phyloP scores from a whole-genome alignment of 2,888 invertebrate genomes.

The Caradrina clavipalpis region DNA sequence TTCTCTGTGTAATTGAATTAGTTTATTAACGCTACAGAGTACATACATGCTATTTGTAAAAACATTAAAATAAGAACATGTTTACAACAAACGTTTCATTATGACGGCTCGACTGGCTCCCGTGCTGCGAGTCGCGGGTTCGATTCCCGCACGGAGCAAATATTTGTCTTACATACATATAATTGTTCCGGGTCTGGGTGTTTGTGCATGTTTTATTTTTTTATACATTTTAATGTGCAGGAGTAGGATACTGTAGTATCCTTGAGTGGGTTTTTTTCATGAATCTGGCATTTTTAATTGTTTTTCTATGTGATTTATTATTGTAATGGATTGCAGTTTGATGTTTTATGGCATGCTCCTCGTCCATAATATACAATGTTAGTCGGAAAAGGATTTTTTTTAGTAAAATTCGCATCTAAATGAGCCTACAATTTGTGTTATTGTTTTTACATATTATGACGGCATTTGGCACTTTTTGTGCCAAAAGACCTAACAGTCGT shows the following conservation, averaged over 20 bases:
- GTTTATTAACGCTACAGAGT: slow-evolving; percentile 10
- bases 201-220: slow-evolving; percentile 43
- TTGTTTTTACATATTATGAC: too few relatives aligned
- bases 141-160: slow-evolving; percentile 42
- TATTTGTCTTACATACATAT: slow-evolving; percentile 5
- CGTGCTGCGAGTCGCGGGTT: slow-evolving; percentile 46
- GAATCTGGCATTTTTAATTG: not conserved
- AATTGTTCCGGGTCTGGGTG: slow-evolving; percentile 33
- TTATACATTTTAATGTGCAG: not conserved
- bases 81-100: slow-evolving; percentile 17
- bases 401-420: too few relatives aligned
- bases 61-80: slow-evolving; percentile 41
- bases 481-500: too few relatives aligned
- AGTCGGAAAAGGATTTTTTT: not conserved
- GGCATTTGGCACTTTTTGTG: too few relatives aligned
- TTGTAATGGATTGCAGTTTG: not conserved
- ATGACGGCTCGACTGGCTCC: slow-evolving; percentile 17
- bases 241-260: not conserved
- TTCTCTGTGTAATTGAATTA: too few relatives aligned
- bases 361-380: not conserved
- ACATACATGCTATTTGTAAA: slow-evolving; percentile 53
- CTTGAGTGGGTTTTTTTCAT: not conserved
- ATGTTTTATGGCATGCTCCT: not conserved
- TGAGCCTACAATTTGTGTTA: too few relatives aligned
- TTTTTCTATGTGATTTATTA: not conserved